A percentile compares a stretch with the other conserved stretches of the same genome.
These are phyloP conservation scores for Lysandra coridon DNA, from an alignment of 2,888 invertebrate genomes.

Conservation along the genomic window DNA sequence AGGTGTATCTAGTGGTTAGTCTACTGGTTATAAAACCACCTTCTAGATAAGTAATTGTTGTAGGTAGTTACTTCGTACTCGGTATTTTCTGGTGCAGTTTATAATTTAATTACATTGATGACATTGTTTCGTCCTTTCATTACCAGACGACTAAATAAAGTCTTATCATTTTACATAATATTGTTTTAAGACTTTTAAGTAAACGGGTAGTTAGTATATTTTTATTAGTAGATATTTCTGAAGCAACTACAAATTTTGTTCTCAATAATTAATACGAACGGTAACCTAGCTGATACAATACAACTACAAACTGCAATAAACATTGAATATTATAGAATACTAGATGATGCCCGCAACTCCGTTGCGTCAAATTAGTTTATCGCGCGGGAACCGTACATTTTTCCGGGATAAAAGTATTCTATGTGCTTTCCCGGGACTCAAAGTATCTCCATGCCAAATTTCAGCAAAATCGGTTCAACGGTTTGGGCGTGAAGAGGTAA, in stretches of 20 bases:
- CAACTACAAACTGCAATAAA: no score
- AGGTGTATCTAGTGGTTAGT: neutral
- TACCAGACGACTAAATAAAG: slow-evolving; percentile 9
- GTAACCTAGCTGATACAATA: no score
- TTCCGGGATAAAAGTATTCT: no score
- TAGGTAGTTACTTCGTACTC: neutral
- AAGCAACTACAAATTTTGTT: neutral
- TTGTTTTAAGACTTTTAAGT: neutral
- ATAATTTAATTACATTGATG: slow-evolving; percentile 10
- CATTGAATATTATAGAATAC: no score
- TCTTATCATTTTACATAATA: slow-evolving; percentile 14
- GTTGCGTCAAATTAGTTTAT: no score
- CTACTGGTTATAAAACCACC: neutral
- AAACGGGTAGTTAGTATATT: neutral
- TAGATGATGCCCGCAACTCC: no score
- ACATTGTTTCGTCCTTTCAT: slow-evolving; percentile 20
- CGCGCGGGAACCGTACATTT: no score
- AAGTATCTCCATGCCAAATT: no score
- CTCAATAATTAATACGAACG: neutral
- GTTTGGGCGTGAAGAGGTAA: no score
- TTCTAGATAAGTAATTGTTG: neutral
- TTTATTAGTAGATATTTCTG: neutral
- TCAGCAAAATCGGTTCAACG: no score
- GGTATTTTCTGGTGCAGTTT: neutral
- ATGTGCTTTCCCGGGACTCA: no score